phyloP scores from a whole-genome alignment of 2,113 vertebrate species.

The Chloroceryle aenea region DNA sequence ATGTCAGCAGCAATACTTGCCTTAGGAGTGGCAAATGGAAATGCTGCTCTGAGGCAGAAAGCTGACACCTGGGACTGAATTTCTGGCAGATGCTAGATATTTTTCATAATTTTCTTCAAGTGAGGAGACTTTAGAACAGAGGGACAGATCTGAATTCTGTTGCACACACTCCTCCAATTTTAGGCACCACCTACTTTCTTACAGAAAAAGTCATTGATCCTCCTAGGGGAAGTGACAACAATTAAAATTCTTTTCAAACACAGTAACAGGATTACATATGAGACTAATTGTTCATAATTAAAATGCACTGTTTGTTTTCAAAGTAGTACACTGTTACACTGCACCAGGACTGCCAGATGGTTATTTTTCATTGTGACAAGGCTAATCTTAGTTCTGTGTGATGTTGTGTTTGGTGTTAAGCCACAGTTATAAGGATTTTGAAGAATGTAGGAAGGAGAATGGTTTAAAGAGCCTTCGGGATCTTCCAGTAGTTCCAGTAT shows the following conservation, averaged over 20 bases:
- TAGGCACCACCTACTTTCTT: neutral
- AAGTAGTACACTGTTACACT: neutral
- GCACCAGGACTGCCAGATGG: conserved; percentile 10
- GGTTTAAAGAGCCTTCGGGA: neutral
- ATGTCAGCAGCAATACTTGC: neutral
- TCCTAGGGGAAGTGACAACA: neutral
- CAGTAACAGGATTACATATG: neutral
- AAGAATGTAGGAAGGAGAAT: neutral
- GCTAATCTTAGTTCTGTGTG: neutral
- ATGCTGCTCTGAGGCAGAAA: neutral
- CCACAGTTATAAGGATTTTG: neutral
- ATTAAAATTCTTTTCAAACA: neutral
- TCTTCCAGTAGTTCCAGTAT: neutral
- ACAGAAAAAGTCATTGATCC: neutral
- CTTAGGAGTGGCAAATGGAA: neutral
- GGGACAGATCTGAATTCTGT: neutral
- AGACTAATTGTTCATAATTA: neutral
- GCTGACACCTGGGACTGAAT: conserved; percentile 1
- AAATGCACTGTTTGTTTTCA: conserved; percentile 26
- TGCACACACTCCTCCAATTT: neutral
- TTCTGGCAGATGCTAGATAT: neutral
- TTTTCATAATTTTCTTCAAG: neutral
- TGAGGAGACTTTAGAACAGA: neutral
- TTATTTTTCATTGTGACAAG: conserved; percentile 31
- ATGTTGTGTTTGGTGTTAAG: neutral